Conservation (phyloP, 2,113 vertebrate genomes). For the Silurus meridionalis region DNA sequence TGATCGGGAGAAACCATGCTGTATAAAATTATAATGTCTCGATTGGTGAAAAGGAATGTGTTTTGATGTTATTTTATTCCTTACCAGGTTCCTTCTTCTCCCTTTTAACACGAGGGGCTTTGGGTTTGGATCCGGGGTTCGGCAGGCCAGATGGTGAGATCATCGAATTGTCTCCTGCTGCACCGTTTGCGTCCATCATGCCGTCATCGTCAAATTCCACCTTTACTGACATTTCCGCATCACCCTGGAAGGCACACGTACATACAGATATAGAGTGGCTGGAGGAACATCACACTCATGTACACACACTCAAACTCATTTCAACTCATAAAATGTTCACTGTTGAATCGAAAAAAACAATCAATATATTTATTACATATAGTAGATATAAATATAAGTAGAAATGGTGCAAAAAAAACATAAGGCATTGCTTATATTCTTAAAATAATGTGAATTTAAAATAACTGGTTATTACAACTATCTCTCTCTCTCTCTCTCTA, state of each 20-base stretch:
- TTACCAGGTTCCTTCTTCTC: slow-evolving; percentile 93
- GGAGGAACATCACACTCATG: background rate
- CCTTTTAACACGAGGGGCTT: slow-evolving; percentile 80
- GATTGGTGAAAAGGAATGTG: background rate
- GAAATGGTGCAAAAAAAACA: background rate
- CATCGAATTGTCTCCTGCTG: slow-evolving; percentile 73
- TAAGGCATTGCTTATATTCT: background rate
- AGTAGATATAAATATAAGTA: background rate
- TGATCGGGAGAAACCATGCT: slow-evolving; percentile 60
- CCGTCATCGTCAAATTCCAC: slow-evolving; percentile 87
- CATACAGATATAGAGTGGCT: background rate
- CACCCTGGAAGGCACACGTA: slow-evolving; percentile 71
- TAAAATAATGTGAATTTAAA: background rate
- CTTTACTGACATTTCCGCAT: slow-evolving; percentile 82
- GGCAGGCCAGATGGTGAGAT: slow-evolving; percentile 58
- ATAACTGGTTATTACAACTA: background rate
- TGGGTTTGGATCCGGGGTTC: slow-evolving; percentile 67
- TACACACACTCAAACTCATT: background rate
- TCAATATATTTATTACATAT: too few species aligned
- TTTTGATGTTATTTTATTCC: background rate
- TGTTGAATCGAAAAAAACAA: too few species aligned
- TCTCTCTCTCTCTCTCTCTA: slow-evolving; percentile 11
- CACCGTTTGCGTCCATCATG: slow-evolving; percentile 66
- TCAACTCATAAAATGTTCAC: too few species aligned
- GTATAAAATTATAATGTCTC: background rate